Evolutionary conservation across 2,797 vertebrate species (phyloP), one percentile per base, ranked within the genome.

Genomic region (Sebastolobus alascanus): DNA sequence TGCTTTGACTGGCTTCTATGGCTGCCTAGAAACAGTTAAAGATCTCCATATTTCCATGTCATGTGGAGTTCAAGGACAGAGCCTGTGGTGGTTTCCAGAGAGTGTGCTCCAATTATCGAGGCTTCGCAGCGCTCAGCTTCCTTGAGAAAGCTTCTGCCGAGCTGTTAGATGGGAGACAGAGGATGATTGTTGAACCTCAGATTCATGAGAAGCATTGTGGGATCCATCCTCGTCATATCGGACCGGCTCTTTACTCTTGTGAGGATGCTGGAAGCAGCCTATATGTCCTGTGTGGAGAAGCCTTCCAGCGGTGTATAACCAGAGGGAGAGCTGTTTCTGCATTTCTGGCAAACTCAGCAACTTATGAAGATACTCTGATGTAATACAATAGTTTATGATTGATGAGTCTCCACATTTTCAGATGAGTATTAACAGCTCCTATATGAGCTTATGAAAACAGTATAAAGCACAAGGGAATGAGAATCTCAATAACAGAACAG

Each of bases 31-130:
- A 29, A 56, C 2, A 5, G 31, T 38, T 16, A 38, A 54, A 58
- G 12, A 50, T 38, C 22, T 69, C 52, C 37, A 27, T 18, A 22
- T 66, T 59, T 22, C 31, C 18, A 40, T 56, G 40, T 66, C 37
- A 35, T 59, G 18, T 69, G 43, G 64, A 59, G 58, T 60, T 80
- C 65, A 76, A 52, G 54, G 59, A 61, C 18, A 33, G 16, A 6
- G 46, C 71, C 74, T 75, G 35, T 25, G 37, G 54, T 56, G 35
- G 37, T 67, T 58, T n/a, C 37, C 50, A 70, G 38, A 64, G 43
- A 31, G 35, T 38, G n/a, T 46, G 33, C 35, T 60, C 13, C 66
- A 67, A 60, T 79, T 71, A 75, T 27, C 1, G 5, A 12, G 56
- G 38, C 50, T 33, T 61, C 58, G 25, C 64, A 22, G 54, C 37